These are phyloP conservation scores for Hipposideros larvatus DNA, from an alignment of 2,797 vertebrate genomes.

Conservation along the genomic window DNA sequence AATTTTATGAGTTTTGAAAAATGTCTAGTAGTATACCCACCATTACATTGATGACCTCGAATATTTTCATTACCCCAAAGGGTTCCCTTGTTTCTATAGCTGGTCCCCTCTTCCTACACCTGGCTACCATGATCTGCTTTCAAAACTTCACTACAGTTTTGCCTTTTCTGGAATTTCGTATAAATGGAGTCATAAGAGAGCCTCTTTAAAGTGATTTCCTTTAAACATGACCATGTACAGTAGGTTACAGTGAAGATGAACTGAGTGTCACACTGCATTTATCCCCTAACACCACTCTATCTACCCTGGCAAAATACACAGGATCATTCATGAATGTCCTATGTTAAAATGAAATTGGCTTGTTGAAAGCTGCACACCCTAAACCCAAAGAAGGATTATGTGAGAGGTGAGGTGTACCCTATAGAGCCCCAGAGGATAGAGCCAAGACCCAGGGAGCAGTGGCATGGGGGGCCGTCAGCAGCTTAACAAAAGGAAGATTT, in stretches of 20 bases:
- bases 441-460: neutral
- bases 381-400: neutral
- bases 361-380: neutral
- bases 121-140: neutral
- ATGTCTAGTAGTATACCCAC: neutral
- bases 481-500: neutral
- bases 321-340: neutral
- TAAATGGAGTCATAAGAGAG: neutral
- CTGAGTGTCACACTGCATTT: neutral
- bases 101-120: neutral
- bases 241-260: neutral
- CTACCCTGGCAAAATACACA: neutral
- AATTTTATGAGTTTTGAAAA: conserved; percentile 23
- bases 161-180: neutral
- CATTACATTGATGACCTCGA: neutral
- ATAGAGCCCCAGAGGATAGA: neutral
- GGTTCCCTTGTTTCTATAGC: neutral
- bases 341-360: neutral
- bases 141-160: neutral
- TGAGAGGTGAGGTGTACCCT: neutral
- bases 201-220: conserved; percentile 30
- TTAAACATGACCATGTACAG: neutral
- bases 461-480: neutral
- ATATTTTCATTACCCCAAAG: neutral
- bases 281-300: neutral